phyloP scores from a whole-genome alignment of 2,113 vertebrate genomes.

The Chinchilla lanigera region DNA sequence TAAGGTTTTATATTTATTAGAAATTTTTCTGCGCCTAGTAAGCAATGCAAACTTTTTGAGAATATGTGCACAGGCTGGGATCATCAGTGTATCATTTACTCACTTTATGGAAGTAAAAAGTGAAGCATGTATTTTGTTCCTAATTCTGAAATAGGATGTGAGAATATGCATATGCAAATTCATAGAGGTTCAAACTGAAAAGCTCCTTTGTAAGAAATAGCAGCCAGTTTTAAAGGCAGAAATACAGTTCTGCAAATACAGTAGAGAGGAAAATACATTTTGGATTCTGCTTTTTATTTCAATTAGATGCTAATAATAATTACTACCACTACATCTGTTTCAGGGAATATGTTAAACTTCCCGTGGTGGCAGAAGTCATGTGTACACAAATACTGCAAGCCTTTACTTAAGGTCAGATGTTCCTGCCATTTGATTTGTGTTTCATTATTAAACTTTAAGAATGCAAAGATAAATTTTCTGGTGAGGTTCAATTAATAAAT shows the following conservation, averaged over 20 bases:
- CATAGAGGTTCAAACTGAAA: constrained; percentile 30
- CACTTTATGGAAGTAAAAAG: not conserved
- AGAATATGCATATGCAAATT: constrained; percentile 19
- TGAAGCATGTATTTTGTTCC: not conserved
- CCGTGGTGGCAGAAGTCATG: not conserved
- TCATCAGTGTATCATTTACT: not conserved
- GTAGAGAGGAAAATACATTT: constrained; percentile 42
- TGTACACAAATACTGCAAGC: not conserved
- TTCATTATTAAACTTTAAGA: constrained; percentile 37
- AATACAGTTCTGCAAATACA: not conserved
- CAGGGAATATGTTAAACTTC: constrained; percentile 23
- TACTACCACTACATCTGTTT: not conserved
- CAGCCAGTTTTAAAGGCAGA: constrained; percentile 32
- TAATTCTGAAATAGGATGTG: constrained; percentile 2
- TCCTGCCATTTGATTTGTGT: constrained; percentile 47
- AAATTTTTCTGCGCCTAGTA: not conserved
- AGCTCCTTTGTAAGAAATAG: not conserved
- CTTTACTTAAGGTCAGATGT: not conserved
- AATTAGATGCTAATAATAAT: not conserved
- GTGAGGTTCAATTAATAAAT: not conserved
- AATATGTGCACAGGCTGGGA: not conserved
- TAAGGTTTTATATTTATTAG: constrained; percentile 25
- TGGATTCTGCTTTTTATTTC: constrained; percentile 34
- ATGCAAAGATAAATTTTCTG: not conserved
- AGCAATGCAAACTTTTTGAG: not conserved